These are phyloP conservation scores for Gila robusta DNA, from an alignment of 2,797 vertebrate species.

Conservation along the genomic window DNA sequence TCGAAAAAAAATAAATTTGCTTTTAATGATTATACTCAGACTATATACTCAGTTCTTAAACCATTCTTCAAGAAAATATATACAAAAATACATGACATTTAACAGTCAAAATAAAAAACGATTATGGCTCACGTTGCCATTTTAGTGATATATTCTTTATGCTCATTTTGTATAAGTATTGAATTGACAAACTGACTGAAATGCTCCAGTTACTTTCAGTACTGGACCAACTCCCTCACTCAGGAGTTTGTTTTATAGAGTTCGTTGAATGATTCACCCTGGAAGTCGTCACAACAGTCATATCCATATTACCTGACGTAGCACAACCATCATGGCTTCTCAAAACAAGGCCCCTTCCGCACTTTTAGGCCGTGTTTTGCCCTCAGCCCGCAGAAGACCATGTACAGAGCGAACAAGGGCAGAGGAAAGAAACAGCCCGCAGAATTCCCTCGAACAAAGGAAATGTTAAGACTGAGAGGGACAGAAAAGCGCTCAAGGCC, in stretches of 20 bases:
- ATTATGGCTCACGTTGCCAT: conserved; percentile 12
- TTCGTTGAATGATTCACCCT: conserved; percentile 32
- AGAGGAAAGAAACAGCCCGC: conserved; percentile 51
- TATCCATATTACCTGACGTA: conserved; percentile 37
- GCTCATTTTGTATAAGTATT: conserved; percentile 41
- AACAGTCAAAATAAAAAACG: conserved; percentile 57
- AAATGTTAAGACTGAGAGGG: conserved; percentile 51
- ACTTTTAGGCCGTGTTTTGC: conserved; percentile 20
- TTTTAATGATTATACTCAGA: not conserved
- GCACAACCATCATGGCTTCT: conserved; percentile 1
- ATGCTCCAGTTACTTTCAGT: conserved; percentile 15
- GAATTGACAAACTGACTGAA: conserved; percentile 31
- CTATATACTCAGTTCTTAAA: conserved; percentile 34
- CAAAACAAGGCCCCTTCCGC: not conserved
- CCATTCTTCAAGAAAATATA: conserved; percentile 57
- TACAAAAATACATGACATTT: conserved; percentile 65
- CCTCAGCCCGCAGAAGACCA: conserved; percentile 36
- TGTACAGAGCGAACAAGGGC: conserved; percentile 38
- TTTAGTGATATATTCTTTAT: conserved; percentile 48
- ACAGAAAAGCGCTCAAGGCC: conserved; percentile 77
- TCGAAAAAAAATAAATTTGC: not conserved
- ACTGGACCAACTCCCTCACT: conserved; percentile 6
- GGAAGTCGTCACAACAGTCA: conserved; percentile 33
- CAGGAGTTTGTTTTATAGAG: not conserved
- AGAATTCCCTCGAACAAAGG: conserved; percentile 43